phyloP scores from a whole-genome alignment of 2,888 invertebrate genomes.

The Cerastoderma edule region DNA sequence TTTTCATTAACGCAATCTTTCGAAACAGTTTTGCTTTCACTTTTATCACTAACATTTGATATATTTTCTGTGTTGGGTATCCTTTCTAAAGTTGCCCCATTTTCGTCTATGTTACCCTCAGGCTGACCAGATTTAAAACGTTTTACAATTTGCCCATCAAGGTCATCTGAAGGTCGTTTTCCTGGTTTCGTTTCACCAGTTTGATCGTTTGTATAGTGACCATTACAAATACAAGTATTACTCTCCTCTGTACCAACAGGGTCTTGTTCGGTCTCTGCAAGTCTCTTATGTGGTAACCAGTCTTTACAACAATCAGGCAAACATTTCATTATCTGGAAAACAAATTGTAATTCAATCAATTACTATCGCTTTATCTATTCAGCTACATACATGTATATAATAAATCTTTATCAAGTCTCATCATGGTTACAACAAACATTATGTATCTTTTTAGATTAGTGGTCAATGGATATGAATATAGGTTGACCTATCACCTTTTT shows the following conservation, averaged over 20 bases:
- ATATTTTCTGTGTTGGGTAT: too few species aligned
- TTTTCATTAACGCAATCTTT: not conserved
- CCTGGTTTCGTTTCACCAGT: not conserved
- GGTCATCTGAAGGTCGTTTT: slow-evolving; percentile 19
- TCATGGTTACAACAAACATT: too few species aligned
- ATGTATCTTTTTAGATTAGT: too few species aligned
- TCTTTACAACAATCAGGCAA: slow-evolving; percentile 29
- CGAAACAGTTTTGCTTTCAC: not conserved
- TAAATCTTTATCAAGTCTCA: too few species aligned
- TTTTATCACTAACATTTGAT: not conserved
- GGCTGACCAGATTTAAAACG: too few species aligned
- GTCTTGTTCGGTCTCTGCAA: slow-evolving; percentile 25
- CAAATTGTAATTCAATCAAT: not conserved
- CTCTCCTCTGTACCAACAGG: not conserved
- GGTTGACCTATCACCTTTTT: too few species aligned
- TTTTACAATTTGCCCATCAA: not conserved
- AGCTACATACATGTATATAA: too few species aligned
- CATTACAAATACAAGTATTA: slow-evolving; percentile 38
- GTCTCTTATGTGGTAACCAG: slow-evolving; percentile 43
- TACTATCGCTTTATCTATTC: too few species aligned
- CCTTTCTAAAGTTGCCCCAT: too few species aligned
- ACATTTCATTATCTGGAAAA: slow-evolving; percentile 21
- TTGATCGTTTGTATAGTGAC: slow-evolving; percentile 16
- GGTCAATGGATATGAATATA: too few species aligned
- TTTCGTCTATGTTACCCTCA: too few species aligned